Evolutionary conservation across 2,797 vertebrate genomes (phyloP).

Genomic region (Cuculus canorus): DNA sequence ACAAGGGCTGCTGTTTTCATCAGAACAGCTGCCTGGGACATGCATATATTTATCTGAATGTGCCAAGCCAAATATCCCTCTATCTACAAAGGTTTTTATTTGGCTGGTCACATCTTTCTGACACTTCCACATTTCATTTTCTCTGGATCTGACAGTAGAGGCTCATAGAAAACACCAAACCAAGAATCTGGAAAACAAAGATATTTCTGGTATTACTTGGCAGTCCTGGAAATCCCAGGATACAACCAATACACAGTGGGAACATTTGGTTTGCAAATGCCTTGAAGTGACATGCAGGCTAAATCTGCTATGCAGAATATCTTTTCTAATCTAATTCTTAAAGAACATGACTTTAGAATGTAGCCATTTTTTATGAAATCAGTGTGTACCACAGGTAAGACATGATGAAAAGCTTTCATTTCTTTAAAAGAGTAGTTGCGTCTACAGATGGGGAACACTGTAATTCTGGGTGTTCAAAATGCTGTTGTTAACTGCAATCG

Average conservation of each 20-base stretch:
- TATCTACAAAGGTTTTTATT: slow-evolving; percentile 36
- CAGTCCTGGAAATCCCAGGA: slow-evolving; percentile 26
- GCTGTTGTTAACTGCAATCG: background rate
- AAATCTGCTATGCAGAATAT: background rate
- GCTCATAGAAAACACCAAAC: slow-evolving; percentile 79
- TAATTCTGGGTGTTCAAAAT: background rate
- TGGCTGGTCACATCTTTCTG: slow-evolving; percentile 27
- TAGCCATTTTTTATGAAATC: slow-evolving; percentile 7
- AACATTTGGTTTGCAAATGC: slow-evolving; percentile 53
- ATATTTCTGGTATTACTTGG: slow-evolving; percentile 60
- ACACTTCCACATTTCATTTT: slow-evolving; percentile 68
- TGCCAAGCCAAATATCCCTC: slow-evolving; percentile 46
- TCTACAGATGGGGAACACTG: background rate
- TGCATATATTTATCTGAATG: background rate
- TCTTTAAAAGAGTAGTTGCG: background rate
- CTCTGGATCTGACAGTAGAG: slow-evolving; percentile 79
- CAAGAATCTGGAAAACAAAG: slow-evolving; percentile 77
- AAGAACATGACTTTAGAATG: background rate
- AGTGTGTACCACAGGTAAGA: background rate
- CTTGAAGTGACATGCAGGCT: slow-evolving; percentile 26
- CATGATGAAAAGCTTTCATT: background rate
- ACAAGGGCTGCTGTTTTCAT: background rate
- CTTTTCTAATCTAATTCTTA: background rate
- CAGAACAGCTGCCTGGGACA: slow-evolving; percentile 4
- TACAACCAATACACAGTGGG: background rate